Base-by-base conservation (phyloP, 2,113 vertebrate genomes). In the Anoplopoma fimbria region DNA sequence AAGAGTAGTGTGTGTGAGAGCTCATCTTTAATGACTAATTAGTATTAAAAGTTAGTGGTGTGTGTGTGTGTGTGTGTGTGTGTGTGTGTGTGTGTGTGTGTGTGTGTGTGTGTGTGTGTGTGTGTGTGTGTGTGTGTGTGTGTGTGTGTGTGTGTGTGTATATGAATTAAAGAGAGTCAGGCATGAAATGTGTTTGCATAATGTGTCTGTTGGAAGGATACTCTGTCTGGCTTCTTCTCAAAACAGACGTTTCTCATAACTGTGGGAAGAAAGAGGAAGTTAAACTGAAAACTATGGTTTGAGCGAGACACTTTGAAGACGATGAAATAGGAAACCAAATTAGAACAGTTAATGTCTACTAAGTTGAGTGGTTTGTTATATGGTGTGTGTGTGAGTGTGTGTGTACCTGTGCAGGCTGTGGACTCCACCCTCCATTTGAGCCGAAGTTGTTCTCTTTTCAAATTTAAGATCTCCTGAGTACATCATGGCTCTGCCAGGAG, bases 401-500 rank as follows among this genome's bases (percentile, higher is more conserved):
- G 89, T 95, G 95, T 96, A 99, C 98, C 98, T 98, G 93, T 99
- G 98, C 61, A 99, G 94, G 81, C 98, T 91, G 1, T 99, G 98
- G 47, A 99, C 97, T 2, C 98, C 98, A 65, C 98, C 98, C 94
- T 99, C 98, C 90, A 97, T 94, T 87, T 99, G 98, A 63, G 98
- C 98, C 0, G 97, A 99, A 0, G 95, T 83, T 0, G 98, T 99
- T 92, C 98, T 97, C 94, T 97, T 99, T 91, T 99, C 98, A 95
- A 99, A 99, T 89, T 99, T 99, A 83, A 99, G 95, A 84, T 99
- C 98, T 85, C 98, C 98, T 0, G 96, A 97, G 82, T 99, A 99
- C 98, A 99, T 99, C 98, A 99, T 98, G 83, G 96, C 97, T 91
- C 98, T 99, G 91, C 17, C 31, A 12, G 14, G 38, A 63, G 31